These are phyloP conservation scores for Machimus rusticus DNA, from an alignment of 2,888 invertebrate genomes.

Conservation along the genomic window DNA sequence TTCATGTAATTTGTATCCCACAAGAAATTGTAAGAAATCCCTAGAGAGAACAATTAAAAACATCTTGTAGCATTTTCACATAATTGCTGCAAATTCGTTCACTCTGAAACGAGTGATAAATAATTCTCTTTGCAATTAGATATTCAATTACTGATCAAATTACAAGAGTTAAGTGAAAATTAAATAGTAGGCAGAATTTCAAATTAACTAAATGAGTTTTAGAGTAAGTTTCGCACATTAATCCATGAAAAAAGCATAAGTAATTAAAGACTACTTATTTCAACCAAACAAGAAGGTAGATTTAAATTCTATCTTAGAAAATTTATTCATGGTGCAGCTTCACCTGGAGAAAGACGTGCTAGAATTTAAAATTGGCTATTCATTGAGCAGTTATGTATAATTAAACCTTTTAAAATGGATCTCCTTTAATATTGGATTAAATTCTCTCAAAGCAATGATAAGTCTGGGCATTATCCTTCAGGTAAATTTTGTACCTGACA, in stretches of 20 bases:
- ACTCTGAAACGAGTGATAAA: background rate
- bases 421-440: background rate
- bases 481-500: background rate
- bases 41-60: too few species aligned
- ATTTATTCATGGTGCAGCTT: background rate
- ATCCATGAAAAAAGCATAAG: background rate
- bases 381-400: background rate
- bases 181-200: background rate
- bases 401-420: background rate
- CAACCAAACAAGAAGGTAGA: background rate
- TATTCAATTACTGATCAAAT: background rate
- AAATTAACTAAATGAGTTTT: background rate
- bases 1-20: background rate
- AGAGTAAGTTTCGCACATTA: background rate
- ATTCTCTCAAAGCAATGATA: background rate
- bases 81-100: background rate
- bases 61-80: background rate
- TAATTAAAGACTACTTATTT: background rate
- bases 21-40: too few species aligned
- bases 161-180: background rate
- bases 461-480: background rate
- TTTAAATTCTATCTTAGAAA: background rate
- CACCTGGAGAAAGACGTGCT: background rate
- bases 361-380: background rate
- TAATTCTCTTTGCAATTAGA: background rate